These are phyloP conservation scores for Plotosus lineatus DNA, from an alignment of 2,113 vertebrate genomes.

Conservation along the genomic window DNA sequence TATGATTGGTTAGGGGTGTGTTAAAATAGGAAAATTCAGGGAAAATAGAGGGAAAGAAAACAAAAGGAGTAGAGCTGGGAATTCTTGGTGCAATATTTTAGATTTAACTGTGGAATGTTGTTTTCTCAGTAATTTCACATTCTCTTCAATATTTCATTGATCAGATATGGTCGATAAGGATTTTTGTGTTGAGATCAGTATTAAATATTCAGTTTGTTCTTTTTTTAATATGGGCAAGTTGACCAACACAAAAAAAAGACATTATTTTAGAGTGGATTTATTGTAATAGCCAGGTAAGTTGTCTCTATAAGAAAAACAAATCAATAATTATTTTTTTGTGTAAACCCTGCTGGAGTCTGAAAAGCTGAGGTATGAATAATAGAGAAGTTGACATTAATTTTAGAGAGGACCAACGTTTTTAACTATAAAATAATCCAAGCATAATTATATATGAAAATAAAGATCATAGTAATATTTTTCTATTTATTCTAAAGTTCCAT, in stretches of 20 bases:
- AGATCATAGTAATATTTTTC: constrained; percentile 32
- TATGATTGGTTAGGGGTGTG: not conserved
- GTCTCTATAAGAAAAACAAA: not conserved
- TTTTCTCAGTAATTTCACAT: constrained; percentile 10
- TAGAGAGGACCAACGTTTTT: constrained; percentile 53
- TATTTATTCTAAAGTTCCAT: constrained; percentile 10
- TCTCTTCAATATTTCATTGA: constrained; percentile 20
- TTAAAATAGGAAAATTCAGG: not conserved
- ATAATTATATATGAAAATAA: too few species aligned
- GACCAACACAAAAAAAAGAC: not conserved
- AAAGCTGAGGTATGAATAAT: not conserved
- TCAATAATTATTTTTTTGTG: not conserved
- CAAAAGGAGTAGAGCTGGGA: not conserved
- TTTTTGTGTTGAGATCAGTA: constrained; percentile 9
- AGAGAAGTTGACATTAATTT: not conserved
- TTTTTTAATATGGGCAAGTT: not conserved
- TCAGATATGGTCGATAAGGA: not conserved
- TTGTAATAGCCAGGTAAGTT: not conserved
- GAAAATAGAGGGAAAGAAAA: not conserved
- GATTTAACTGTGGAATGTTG: not conserved
- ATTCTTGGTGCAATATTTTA: not conserved
- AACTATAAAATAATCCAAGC: constrained; percentile 35
- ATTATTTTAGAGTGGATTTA: not conserved
- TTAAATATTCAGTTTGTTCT: not conserved
- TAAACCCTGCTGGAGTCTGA: not conserved